phyloP scores from a whole-genome alignment of 2,797 vertebrate genomes.

The Sphenopsis melanotis region DNA sequence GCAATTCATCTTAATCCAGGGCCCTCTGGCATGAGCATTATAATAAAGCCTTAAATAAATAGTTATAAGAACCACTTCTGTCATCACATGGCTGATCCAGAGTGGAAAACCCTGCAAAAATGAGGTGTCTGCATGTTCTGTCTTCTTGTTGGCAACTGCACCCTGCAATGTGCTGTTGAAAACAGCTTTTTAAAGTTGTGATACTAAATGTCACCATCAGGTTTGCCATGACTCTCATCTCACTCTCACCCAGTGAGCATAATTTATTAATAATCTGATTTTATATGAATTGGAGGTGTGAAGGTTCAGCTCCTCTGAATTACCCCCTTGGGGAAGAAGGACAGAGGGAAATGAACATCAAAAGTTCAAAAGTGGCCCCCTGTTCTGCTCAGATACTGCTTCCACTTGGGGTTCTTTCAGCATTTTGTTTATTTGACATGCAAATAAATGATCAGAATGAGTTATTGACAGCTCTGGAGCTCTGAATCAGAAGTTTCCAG shows the following conservation, averaged over 20 bases:
- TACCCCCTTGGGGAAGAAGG: background rate
- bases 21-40: background rate
- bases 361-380: background rate
- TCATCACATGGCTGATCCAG: background rate
- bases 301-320: background rate
- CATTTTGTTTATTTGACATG: background rate
- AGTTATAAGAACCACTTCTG: background rate
- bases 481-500: background rate
- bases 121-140: background rate
- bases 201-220: background rate
- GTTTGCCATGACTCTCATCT: background rate
- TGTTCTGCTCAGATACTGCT: background rate
- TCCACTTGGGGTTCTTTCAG: rapidly evolving
- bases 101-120: background rate
- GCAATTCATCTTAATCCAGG: background rate
- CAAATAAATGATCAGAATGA: background rate
- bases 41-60: background rate
- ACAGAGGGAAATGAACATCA: background rate
- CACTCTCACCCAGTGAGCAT: background rate
- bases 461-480: background rate
- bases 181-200: background rate
- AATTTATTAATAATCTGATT: background rate
- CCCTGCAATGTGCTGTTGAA: background rate
- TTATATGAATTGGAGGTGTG: background rate
- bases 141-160: background rate